Evolutionary conservation across 2,797 vertebrate species (phyloP).

Genomic region (Eurystomus glaucurus): DNA sequence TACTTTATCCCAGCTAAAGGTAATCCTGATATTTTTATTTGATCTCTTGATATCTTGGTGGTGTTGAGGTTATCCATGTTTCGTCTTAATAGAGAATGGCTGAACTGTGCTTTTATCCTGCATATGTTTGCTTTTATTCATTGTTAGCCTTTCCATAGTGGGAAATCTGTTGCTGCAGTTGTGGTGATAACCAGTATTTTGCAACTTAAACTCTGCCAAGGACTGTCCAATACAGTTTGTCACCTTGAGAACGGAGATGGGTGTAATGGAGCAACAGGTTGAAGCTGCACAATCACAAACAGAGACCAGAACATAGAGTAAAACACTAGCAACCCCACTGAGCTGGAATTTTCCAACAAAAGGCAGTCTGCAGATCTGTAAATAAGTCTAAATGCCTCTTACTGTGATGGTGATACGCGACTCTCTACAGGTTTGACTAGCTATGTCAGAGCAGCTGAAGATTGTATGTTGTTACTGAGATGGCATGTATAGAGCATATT

Average conservation of each 20-base stretch:
- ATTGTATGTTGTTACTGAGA: not conserved
- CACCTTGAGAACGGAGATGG: not conserved
- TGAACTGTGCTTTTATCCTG: not conserved
- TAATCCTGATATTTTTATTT: not conserved
- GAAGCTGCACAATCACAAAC: not conserved
- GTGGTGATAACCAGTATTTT: not conserved
- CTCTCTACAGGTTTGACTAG: not conserved
- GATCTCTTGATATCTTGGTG: not conserved
- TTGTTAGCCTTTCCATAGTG: rapidly evolving
- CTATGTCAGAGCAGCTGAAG: not conserved
- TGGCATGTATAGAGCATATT: not conserved
- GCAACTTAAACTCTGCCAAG: not conserved
- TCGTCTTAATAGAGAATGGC: not conserved
- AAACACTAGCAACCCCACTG: not conserved
- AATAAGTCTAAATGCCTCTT: not conserved
- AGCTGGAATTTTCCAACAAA: not conserved
- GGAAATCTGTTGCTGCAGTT: not conserved
- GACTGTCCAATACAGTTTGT: not conserved
- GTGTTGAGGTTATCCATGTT: not conserved
- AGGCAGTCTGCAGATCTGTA: not conserved
- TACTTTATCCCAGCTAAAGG: not conserved
- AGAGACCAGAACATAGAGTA: not conserved
- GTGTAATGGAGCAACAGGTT: not conserved
- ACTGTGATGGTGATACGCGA: not conserved
- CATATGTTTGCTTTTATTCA: not conserved